These are phyloP conservation scores for Gopherus evgoodei DNA, from an alignment of 2,113 vertebrate species.

Conservation along the genomic window DNA sequence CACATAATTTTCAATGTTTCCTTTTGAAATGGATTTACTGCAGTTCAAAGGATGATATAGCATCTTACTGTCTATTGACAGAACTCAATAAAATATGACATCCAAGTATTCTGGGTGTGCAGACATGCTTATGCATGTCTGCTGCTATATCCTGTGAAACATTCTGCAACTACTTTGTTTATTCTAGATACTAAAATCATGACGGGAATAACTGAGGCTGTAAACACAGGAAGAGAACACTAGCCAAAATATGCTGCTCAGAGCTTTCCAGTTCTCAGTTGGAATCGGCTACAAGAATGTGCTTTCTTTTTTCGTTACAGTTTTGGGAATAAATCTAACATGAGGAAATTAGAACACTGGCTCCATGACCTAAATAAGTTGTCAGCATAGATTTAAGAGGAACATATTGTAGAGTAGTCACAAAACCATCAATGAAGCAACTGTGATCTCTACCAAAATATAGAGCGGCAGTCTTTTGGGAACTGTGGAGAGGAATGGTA, in stretches of 20 bases:
- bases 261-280: background rate
- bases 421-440: slow-evolving; percentile 40
- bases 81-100: background rate
- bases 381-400: slow-evolving; percentile 61
- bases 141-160: background rate
- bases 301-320: slow-evolving; percentile 26
- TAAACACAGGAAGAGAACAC: background rate
- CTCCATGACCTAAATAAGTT: slow-evolving; percentile 52
- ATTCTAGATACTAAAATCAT: background rate
- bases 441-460: slow-evolving; percentile 37
- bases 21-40: slow-evolving; percentile 6
- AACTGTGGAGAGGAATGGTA: background rate
- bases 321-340: slow-evolving; percentile 54
- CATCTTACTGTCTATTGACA: background rate
- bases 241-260: background rate
- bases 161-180: background rate
- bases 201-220: background rate
- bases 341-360: slow-evolving; percentile 56
- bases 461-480: background rate
- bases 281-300: slow-evolving; percentile 16
- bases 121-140: background rate
- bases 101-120: background rate
- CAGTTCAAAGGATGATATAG: background rate
- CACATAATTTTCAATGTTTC: background rate
- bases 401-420: background rate